phyloP scores from a whole-genome alignment of 2,113 vertebrate genomes.

The Talpa occidentalis region DNA sequence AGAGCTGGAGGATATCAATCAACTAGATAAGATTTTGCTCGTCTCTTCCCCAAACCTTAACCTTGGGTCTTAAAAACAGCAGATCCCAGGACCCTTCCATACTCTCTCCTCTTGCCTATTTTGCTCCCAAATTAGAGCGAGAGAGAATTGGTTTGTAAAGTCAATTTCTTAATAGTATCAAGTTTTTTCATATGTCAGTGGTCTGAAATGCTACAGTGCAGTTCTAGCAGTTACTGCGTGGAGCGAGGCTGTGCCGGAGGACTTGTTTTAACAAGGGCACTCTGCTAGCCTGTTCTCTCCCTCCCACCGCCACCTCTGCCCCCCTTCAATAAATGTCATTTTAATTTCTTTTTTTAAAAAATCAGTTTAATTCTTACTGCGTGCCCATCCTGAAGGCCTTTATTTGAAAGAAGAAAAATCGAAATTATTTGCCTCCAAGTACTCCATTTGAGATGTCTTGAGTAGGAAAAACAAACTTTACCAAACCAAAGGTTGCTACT shows the following conservation, averaged over 20 bases:
- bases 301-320: not conserved
- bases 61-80: slow-evolving; percentile 39
- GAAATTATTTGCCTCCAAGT: slow-evolving; percentile 85
- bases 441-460: slow-evolving; percentile 84
- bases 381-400: slow-evolving; percentile 86
- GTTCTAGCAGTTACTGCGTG: accelerated
- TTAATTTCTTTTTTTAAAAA: slow-evolving; percentile 78
- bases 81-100: slow-evolving; percentile 57
- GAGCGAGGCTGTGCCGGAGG: accelerated
- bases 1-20: slow-evolving; percentile 56
- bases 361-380: slow-evolving; percentile 82
- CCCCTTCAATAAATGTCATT: slow-evolving; percentile 37
- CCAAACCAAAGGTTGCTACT: slow-evolving; percentile 90
- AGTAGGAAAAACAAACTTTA: slow-evolving; percentile 85
- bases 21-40: slow-evolving; percentile 58
- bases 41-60: slow-evolving; percentile 52
- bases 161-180: not conserved
- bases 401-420: slow-evolving; percentile 75
- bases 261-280: not conserved
- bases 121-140: slow-evolving; percentile 35
- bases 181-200: not conserved
- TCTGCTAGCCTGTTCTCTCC: slow-evolving; percentile 61
- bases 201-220: not conserved
- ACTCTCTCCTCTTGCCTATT: slow-evolving; percentile 6
- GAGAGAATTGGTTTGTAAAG: slow-evolving; percentile 27